Conservation (phyloP, 2,113 vertebrate genomes). For the Toxotes chatareus region DNA sequence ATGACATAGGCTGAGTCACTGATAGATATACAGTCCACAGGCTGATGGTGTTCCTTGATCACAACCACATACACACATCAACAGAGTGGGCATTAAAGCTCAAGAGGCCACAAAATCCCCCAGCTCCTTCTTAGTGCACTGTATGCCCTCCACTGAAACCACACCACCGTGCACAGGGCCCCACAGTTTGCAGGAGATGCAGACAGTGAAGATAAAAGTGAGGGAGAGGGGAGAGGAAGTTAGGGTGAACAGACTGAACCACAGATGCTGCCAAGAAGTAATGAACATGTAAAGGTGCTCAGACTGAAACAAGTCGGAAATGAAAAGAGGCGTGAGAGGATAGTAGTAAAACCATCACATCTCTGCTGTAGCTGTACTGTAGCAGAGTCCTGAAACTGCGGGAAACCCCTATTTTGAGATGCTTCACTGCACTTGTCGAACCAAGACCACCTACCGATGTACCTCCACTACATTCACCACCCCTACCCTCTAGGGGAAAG, state of each 20-base stretch:
- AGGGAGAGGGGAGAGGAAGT: conserved; percentile 64
- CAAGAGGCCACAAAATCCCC: conserved; percentile 26
- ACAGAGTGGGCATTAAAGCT: conserved; percentile 10
- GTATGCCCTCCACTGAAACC: conserved; percentile 46
- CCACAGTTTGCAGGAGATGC: conserved; percentile 58
- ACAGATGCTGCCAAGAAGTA: conserved; percentile 43
- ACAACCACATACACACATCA: conserved; percentile 21
- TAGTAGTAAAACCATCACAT: neutral
- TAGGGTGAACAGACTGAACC: conserved; percentile 46
- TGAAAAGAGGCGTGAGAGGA: neutral
- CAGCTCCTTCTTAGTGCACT: conserved; percentile 2
- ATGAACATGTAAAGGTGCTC: conserved; percentile 42
- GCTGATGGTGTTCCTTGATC: neutral
- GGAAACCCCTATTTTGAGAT: conserved; percentile 38
- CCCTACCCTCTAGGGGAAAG: conserved; percentile 1
- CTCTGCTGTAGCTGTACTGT: neutral
- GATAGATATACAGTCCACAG: neutral
- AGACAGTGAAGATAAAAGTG: conserved; percentile 45
- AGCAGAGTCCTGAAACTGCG: conserved; percentile 8
- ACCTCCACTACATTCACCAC: neutral
- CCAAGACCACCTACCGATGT: conserved; percentile 49
- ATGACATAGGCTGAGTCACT: conserved; percentile 6
- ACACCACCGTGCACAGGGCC: conserved; percentile 47
- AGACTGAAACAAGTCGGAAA: conserved; percentile 34
- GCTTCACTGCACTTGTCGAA: conserved; percentile 30